A percentile compares a stretch with the other conserved stretches of the same genome.
phyloP scores from a whole-genome alignment of 2,797 vertebrate genomes.

The Argya squamiceps region DNA sequence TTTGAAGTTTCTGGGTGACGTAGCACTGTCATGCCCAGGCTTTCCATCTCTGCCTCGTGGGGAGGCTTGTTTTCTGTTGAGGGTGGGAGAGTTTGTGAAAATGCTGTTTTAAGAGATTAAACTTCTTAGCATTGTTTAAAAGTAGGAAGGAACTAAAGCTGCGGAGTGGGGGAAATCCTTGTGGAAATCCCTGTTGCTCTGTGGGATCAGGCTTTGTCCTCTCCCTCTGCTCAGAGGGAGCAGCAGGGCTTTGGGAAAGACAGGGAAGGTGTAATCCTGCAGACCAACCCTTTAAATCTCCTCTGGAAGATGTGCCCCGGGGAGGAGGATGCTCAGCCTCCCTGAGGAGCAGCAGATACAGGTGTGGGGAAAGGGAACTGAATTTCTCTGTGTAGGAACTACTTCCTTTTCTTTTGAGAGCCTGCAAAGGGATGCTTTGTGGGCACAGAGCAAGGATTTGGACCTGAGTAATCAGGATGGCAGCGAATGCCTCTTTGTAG shows the following conservation, averaged over 20 bases:
- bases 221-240: not conserved
- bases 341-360: not conserved
- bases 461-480: not conserved
- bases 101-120: constrained; percentile 41
- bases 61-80: constrained; percentile 2
- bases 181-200: constrained; percentile 37
- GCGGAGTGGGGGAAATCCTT: constrained; percentile 1
- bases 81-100: constrained; percentile 34
- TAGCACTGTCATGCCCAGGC: not conserved
- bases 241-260: not conserved
- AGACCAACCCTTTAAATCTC: not conserved
- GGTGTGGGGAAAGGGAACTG: not conserved
- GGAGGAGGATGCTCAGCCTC: not conserved
- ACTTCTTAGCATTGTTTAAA: constrained; percentile 60
- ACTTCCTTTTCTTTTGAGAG: not conserved
- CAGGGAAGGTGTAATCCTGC: not conserved
- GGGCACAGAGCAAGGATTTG: not conserved
- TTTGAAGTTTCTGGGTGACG: constrained; percentile 19
- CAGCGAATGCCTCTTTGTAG: not conserved
- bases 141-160: constrained; percentile 60
- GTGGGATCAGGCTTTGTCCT: constrained; percentile 21
- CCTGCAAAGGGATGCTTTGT: not conserved
- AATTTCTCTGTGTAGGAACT: not conserved
- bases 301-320: not conserved
- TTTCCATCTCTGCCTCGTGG: not conserved